Evolutionary conservation across 2,113 vertebrate species (phyloP).

Genomic region (Rattus norvegicus): GRCr8 NC_086029.1:41052501-41053000

Average conservation of each 20-base stretch:
- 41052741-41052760: background rate
- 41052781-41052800: background rate
- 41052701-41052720: background rate
- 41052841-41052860: background rate
- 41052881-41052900: background rate
- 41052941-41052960: background rate
- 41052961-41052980: background rate
- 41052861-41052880: background rate
- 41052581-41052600: background rate
- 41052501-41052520: background rate
- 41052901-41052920: background rate
- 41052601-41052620: background rate
- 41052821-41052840: background rate
- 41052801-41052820: background rate
- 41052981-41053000: background rate
- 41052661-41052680: background rate
- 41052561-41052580: background rate
- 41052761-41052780: background rate
- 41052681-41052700: background rate
- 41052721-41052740: background rate
- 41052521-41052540: background rate
- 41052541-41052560: fast-evolving
- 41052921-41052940: background rate
- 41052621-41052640: background rate
- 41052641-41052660: background rate